Base-by-base conservation (phyloP, 2,888 invertebrate species). In the Tetanocera ferruginea region DNA sequence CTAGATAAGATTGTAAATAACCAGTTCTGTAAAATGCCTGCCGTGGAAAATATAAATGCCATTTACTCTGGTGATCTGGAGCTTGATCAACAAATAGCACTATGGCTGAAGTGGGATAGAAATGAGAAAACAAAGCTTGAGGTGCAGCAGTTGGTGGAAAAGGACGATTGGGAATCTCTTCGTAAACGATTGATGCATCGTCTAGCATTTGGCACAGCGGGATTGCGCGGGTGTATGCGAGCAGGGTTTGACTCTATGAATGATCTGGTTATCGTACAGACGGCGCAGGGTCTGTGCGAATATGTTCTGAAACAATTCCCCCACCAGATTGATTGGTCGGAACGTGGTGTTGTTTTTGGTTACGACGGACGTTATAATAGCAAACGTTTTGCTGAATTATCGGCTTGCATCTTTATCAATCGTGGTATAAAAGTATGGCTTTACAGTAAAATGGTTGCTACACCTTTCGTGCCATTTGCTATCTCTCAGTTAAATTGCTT, bases 241-340 rank as follows among this genome's bases (percentile, higher is more conserved):
- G 95, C 97, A 19, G 99, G 99, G 0, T 98, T 95, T 89, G 93
- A 93, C 82, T 94, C 95, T 81, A 97, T 99, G 96, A 99, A 99
- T 89, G 99, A 99, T 89, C 92, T 99, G 64, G 98, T 98, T 0
- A 96, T 98, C 80, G 92, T 99, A 70, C 99, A 99, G 91, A 97
- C 98, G 1, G 95, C 94, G 1, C 97, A 98, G 92, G 98, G 98
- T 0, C 89, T 98, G 5, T 92, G 94, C 67, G 93, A 93, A 72
- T 97, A 97, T 88, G 87, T 98, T 73, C 90, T 93, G 83, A 90
- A 92, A 75, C 90, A 91, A 57, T 92, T 93, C 82, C 90, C 91
- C 8, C 90, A 93, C 72, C 34, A 76, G 5, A 80, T 81, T 1
- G 90, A 92, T 23, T 92, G 93, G 76, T 57, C 80, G 3, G 87